Evolutionary conservation across 2,888 invertebrate species (phyloP).

Genomic region (Microctonus hyperodae): DNA sequence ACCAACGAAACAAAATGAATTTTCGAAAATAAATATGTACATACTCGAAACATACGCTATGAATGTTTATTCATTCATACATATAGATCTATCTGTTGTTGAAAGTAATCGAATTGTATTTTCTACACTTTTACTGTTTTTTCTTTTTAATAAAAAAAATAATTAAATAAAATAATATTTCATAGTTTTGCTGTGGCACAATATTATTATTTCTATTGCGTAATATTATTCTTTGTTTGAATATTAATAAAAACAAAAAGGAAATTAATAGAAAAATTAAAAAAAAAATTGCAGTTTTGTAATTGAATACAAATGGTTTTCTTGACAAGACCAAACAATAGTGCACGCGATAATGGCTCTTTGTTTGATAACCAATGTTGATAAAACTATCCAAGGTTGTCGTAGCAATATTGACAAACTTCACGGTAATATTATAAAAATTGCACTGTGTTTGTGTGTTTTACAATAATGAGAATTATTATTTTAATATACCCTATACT

Average conservation of each 20-base stretch:
- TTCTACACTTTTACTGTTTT: too few species aligned
- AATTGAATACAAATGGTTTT: conserved; percentile 3
- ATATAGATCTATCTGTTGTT: neutral
- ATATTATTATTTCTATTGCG: neutral
- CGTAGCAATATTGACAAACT: neutral
- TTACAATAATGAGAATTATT: neutral
- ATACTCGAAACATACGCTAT: too few species aligned
- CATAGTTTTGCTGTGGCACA: neutral
- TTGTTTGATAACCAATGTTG: conserved; percentile 19
- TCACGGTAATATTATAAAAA: neutral
- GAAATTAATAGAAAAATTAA: neutral
- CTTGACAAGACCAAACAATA: neutral
- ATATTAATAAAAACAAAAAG: neutral
- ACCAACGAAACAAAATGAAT: neutral
- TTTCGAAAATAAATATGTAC: neutral
- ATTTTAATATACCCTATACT: neutral
- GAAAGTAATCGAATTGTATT: neutral
- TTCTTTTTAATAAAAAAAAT: neutral
- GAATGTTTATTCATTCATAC: too few species aligned
- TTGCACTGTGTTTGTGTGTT: neutral
- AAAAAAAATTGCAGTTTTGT: neutral
- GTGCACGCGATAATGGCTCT: conserved; percentile 12
- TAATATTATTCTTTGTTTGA: neutral
- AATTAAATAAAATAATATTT: neutral
- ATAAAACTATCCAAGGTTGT: conserved; percentile 14